phyloP scores from a whole-genome alignment of 2,888 invertebrate genomes.

The Xylota segnis region DNA sequence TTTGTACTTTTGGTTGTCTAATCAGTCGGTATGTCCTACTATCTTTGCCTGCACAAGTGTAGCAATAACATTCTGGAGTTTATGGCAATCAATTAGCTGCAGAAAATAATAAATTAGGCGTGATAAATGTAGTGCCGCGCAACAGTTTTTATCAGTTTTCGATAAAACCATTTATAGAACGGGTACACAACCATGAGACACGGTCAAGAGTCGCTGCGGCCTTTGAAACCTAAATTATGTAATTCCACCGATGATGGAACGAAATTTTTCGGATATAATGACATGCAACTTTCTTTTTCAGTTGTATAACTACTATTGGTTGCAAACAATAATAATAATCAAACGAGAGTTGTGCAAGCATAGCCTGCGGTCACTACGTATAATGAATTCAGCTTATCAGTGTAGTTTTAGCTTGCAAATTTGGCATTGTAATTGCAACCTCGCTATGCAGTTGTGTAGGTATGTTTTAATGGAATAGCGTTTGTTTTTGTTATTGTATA shows the following conservation, averaged over 20 bases:
- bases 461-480: not conserved
- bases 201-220: slow-evolving; percentile 35
- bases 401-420: not conserved
- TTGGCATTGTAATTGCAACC: not conserved
- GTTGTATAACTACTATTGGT: slow-evolving; percentile 17
- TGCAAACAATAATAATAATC: slow-evolving; percentile 20
- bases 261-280: slow-evolving; percentile 5
- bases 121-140: slow-evolving; percentile 36
- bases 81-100: slow-evolving; percentile 50
- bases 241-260: not conserved
- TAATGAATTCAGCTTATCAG: not conserved
- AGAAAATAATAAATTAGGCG: slow-evolving; percentile 26
- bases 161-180: slow-evolving; percentile 40
- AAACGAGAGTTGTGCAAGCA: not conserved
- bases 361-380: not conserved
- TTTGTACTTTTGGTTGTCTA: slow-evolving; percentile 34
- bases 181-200: not conserved
- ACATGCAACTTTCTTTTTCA: slow-evolving; percentile 28
- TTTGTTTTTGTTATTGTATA: slow-evolving; percentile 5
- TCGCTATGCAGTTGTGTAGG: not conserved
- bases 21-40: slow-evolving; percentile 20
- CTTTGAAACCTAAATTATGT: not conserved
- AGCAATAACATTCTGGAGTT: slow-evolving; percentile 14
- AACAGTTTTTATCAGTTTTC: slow-evolving; percentile 27
- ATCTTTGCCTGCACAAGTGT: slow-evolving; percentile 25